Conservation (phyloP, 2,797 vertebrate genomes). For the Fringilla coelebs region DNA sequence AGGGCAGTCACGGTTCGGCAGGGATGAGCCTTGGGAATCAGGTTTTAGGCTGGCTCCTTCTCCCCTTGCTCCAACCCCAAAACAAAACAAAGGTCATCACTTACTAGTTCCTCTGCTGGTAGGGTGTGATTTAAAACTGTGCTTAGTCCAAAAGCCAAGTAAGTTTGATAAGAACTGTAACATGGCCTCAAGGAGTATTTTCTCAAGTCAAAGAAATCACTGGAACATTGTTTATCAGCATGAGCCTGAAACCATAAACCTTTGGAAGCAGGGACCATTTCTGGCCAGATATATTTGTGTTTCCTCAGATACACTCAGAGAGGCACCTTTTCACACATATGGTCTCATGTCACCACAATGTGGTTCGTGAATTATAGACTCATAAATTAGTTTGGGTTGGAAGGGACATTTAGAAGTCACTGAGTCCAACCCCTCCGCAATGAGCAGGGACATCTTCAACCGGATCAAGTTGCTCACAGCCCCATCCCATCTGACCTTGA, state of each 20-base stretch:
- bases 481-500: background rate
- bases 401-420: background rate
- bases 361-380: background rate
- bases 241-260: background rate
- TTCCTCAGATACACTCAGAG: background rate
- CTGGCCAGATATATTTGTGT: background rate
- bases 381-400: background rate
- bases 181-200: background rate
- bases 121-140: background rate
- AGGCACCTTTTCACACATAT: background rate
- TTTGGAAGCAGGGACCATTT: background rate
- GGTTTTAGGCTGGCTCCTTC: background rate
- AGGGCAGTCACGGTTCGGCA: fast-evolving
- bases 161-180: background rate
- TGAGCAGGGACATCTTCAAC: background rate
- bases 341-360: background rate
- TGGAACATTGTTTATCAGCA: background rate
- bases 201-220: background rate
- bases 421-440: background rate
- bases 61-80: background rate
- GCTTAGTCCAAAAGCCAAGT: background rate
- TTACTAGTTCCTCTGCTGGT: background rate
- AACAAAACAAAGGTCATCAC: background rate
- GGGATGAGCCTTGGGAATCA: fast-evolving
- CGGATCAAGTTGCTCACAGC: background rate